These are phyloP conservation scores for Ormyrus labotus DNA, from an alignment of 2,888 invertebrate genomes.

Conservation along the genomic window DNA sequence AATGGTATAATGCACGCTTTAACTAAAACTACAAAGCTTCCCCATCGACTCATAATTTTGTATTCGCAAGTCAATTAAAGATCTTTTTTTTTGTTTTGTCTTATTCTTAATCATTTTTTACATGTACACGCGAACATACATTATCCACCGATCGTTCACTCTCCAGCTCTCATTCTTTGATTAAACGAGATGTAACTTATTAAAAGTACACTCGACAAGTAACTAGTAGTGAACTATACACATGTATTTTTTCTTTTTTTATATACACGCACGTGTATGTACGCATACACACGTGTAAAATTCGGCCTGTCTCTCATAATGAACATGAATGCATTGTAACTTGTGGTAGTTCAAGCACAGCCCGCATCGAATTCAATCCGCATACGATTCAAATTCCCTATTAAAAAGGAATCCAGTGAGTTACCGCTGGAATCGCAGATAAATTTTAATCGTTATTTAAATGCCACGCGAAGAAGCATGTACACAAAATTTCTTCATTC, in stretches of 20 bases:
- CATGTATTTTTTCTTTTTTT: constrained; percentile 51
- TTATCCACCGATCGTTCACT: constrained; percentile 53
- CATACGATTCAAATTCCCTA: constrained; percentile 22
- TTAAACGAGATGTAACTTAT: constrained; percentile 55
- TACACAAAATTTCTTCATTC: constrained; percentile 25
- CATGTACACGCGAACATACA: constrained; percentile 56
- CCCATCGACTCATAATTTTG: constrained; percentile 53
- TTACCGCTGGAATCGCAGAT: constrained; percentile 22
- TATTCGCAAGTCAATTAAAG: constrained; percentile 45
- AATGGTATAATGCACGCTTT: constrained; percentile 53
- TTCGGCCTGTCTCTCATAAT: constrained; percentile 41
- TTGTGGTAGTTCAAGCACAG: constrained; percentile 7
- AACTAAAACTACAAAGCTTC: constrained; percentile 57
- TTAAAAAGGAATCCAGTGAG: constrained; percentile 5
- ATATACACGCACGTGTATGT: constrained; percentile 54
- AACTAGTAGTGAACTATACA: constrained; percentile 58
- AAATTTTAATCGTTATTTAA: constrained; percentile 41
- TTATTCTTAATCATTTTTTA: constrained; percentile 56
- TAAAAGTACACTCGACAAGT: constrained; percentile 57
- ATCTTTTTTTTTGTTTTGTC: constrained; percentile 47
- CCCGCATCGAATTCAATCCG: constrained; percentile 34
- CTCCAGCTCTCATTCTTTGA: constrained; percentile 50
- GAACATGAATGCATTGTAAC: constrained; percentile 30
- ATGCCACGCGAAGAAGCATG: constrained; percentile 45
- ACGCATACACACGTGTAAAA: constrained; percentile 52